Evolutionary conservation across 1,140 invertebrate genomes (phyloP), one percentile per base, ranked within the genome.

Genomic region (Hyphantria cunea): DNA sequence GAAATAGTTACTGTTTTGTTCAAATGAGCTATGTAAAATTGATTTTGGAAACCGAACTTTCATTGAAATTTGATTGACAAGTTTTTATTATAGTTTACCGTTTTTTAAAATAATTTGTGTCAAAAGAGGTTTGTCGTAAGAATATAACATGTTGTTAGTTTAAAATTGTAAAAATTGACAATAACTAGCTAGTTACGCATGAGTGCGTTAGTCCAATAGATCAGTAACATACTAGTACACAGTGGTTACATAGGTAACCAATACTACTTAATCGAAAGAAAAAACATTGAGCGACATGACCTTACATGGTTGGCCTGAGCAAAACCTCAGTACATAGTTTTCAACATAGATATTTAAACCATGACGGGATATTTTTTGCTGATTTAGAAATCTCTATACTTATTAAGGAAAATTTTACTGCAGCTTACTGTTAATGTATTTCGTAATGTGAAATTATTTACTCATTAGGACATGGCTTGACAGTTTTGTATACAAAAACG

Each of bases 261-360:
- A 61, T 42, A 54, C 31, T 63, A 33, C 44, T 48, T 34, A 50
- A 59, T 13, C 60, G 15, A 13, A 41, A 17, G 45, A 50, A 63
- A 56, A 62, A 52, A 58, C 54, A 15, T 25, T 41, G 12, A 34
- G 14, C 45, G 44, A 60, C 47, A 45, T 49, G 15, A 49, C 67
- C 61, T 14, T 55, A 60, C 47, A 61, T 41, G 58, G 66, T 14
- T 47, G 25, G 15, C 10, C 51, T 12, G 37, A 66, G 45, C 66
- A 66, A 70, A 65, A 70, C 59, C 14, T 47, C 10, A 33, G 37
- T 71, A 59, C 53, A 64, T 62, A 58, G 42, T 49, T 63, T 3
- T 53, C 33, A 25, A 49, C 15, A 33, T 37, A 54, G 42, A 41
- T 62, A 53, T 62, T 11, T 53, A 37, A 54, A 48, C 34, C 33